Evolutionary conservation across 2,797 vertebrate species (phyloP), one percentile per base, ranked within the genome.

Genomic region (Adrianichthys oophorus): DNA sequence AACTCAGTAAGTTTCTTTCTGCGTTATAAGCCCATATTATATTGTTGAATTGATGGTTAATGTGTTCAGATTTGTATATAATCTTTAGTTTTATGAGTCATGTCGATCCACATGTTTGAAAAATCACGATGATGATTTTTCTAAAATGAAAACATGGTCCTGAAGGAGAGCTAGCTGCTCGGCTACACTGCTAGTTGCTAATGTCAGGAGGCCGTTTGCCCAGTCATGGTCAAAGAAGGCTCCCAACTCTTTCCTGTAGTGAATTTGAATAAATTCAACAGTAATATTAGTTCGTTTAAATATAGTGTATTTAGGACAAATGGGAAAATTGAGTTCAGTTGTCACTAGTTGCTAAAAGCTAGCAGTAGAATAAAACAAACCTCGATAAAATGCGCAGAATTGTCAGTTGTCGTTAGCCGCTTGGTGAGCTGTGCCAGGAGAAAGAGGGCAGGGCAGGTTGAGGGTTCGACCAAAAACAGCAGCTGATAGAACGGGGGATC

Each of bases 1-100:
- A 98, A 91, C 95, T 96, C 83, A 98, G 96, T 98, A 93, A 97
- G 96, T 96, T 93, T 85, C 76, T 79, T 49, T 74, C 69, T 78
- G 77, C 70, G 44, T 82, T 80, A 70, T 79, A 57, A 13, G 1
- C 41, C 26, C 64, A 54, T 56, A 16, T 46, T 68, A 60, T 67
- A 10, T 75, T 4, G 0, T 18, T 0, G 46, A 57, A 48, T n/a
- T 19, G 18, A 10, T 2, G 15, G 7, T 19, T 4, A 0, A 0
- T 41, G 0, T 17, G 13, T 32, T 24, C 3, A 48, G 7, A 66
- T 15, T 2, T 1, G 1, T 0, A 18, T 5, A 0, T 4, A 17
- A n/a, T 13, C 37, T 4, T 6, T 7, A 10, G 0, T 4, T 2
- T 12, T 15, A 2, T 16, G 52, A 7, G 0, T 4, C 23, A 1